Base-by-base conservation (phyloP, 2,797 vertebrate species). In the Eremophila alpestris region DNA sequence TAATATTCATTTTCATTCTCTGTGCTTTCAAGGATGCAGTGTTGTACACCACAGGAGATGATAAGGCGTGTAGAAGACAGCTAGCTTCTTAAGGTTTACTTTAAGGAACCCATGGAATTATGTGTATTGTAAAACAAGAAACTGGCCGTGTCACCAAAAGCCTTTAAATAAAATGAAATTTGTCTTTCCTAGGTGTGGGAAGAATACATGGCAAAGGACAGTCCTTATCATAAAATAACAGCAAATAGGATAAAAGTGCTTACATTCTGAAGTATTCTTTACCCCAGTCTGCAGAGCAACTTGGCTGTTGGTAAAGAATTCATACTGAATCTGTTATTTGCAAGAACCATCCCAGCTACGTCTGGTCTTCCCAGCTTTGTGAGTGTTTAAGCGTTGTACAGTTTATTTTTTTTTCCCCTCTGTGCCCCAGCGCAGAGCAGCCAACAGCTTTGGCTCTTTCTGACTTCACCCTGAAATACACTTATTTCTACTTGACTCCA, bases 241-340 rank as follows among this genome's bases (percentile, higher is more conserved):
- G 32, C 36, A 49, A 88, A 56, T 16, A 55, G 63, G 48, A 49
- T 16, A 27, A 20, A 89, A 63, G 15, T 67, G 9, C 34, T 60
- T n/a, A 36, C 6, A 12, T 70, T 60, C 38, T 40, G 16, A 81
- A 34, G 16, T 71, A 36, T 19, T 83, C 16, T 67, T 79, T 79
- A 55, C 9, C 1, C 16, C 2, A 3, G 5, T 49, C 23, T 1
- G 0, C 27, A 73, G 9, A 79, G 16, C 10, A 83, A n/a, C 29
- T 86, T 76, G 38, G 15, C n/a, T 34, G 16, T 32, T 48, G 40
- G 48, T 90, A 22, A 65, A 59, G 23, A 76, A 55, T 70, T 84
- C 21, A 4, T 70, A 19, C 16, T 23, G 2, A 70, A 20, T 13
- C 17, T 89, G 38, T 77, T 78, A 68, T 11, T 51, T 60, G 30